Evolutionary conservation across 2,888 invertebrate species (phyloP).

Genomic region (Anticlea derivata): DNA sequence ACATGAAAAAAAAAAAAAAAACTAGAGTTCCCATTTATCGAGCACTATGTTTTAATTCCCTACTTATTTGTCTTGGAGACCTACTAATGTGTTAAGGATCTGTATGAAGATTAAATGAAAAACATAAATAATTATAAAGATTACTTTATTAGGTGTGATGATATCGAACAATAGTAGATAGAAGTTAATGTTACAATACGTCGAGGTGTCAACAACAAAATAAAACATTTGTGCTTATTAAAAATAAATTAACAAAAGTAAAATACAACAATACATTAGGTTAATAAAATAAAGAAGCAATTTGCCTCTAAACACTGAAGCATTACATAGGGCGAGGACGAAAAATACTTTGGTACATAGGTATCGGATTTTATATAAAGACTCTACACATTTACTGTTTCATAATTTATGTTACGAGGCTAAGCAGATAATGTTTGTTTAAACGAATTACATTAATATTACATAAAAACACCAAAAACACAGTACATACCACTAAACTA

Average conservation of each 20-base stretch:
- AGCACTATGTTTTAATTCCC: too few relatives aligned
- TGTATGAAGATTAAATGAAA: constrained; percentile 45
- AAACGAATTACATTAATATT: constrained; percentile 30
- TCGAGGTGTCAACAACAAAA: constrained; percentile 79
- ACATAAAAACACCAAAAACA: constrained; percentile 26
- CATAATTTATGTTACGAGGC: not conserved
- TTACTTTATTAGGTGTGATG: constrained; percentile 82
- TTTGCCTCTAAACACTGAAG: constrained; percentile 60
- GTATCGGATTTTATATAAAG: constrained; percentile 17
- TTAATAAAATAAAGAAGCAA: constrained; percentile 57
- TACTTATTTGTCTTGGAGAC: not conserved
- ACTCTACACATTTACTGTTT: constrained; percentile 8
- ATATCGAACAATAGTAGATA: constrained; percentile 69
- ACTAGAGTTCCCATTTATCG: too few relatives aligned
- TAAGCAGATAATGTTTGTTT: constrained; percentile 5
- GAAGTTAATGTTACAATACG: constrained; percentile 76
- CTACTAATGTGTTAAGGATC: too few relatives aligned
- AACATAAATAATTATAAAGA: constrained; percentile 66
- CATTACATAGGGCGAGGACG: constrained; percentile 74
- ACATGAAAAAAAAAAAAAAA: too few relatives aligned
- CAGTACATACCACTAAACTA: constrained; percentile 35
- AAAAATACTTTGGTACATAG: constrained; percentile 17
- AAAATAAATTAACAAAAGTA: constrained; percentile 82
- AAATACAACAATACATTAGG: constrained; percentile 72
- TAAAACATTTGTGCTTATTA: constrained; percentile 79